Evolutionary conservation across 2,113 vertebrate species (phyloP).

Genomic region (Pavo muticus): DNA sequence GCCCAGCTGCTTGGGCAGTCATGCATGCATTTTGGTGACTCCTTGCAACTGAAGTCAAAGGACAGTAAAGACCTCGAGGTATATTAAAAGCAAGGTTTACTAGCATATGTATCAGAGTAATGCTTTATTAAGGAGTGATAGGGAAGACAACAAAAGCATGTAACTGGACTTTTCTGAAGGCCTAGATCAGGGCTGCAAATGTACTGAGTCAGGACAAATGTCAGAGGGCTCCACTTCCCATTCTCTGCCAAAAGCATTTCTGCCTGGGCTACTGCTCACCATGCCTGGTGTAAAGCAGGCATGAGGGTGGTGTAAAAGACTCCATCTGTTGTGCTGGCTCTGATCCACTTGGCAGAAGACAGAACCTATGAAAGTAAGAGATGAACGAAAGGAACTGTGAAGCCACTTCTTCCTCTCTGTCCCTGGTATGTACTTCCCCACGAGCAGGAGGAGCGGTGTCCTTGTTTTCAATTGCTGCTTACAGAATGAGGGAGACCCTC

Average conservation of each 20-base stretch:
- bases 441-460: background rate
- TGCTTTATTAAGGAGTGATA: background rate
- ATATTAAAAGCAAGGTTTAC: background rate
- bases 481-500: background rate
- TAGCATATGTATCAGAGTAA: background rate
- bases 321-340: constrained; percentile 30
- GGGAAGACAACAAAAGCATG: background rate
- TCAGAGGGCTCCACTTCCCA: fast-evolving
- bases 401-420: background rate
- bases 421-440: background rate
- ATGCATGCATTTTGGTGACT: background rate
- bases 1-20: background rate
- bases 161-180: background rate
- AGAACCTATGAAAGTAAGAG: background rate
- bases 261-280: constrained; percentile 38
- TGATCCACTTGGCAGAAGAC: constrained; percentile 14
- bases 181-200: background rate
- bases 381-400: constrained; percentile 40
- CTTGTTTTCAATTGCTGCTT: background rate
- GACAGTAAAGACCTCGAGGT: background rate
- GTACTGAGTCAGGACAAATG: fast-evolving
- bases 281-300: constrained; percentile 52
- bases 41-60: background rate
- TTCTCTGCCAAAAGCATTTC: constrained; percentile 39
- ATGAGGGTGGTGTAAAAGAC: constrained; percentile 46